phyloP scores from a whole-genome alignment of 2,113 vertebrate species.

The Vombatus ursinus region DNA sequence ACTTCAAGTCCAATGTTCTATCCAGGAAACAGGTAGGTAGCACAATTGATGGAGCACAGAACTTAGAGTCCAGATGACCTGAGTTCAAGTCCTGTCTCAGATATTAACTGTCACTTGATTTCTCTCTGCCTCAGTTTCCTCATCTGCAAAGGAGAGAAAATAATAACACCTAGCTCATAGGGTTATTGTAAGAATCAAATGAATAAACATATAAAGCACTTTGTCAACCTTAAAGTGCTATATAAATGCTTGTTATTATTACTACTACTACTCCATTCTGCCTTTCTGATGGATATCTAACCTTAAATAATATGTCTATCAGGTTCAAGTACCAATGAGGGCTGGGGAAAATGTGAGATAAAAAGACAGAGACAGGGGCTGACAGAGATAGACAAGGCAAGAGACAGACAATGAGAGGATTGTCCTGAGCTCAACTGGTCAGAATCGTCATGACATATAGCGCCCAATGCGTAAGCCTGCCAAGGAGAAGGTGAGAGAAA shows the following conservation, averaged over 20 bases:
- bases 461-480: constrained; percentile 51
- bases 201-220: not conserved
- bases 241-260: not conserved
- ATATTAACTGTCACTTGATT: not conserved
- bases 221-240: not conserved
- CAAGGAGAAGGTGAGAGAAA: constrained; percentile 47
- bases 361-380: not conserved
- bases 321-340: not conserved
- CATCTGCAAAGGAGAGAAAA: not conserved
- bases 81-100: not conserved
- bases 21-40: not conserved
- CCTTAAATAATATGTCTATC: not conserved
- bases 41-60: not conserved
- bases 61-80: not conserved
- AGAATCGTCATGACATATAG: constrained; percentile 60
- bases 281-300: not conserved
- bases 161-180: not conserved
- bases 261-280: not conserved
- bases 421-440: constrained; percentile 61
- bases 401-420: constrained; percentile 4
- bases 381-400: constrained; percentile 1
- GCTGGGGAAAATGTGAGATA: not conserved
- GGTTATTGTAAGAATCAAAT: not conserved
- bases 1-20: not conserved
- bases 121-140: not conserved